phyloP scores from a whole-genome alignment of 2,888 invertebrate species.

The Thecophora atra region DNA sequence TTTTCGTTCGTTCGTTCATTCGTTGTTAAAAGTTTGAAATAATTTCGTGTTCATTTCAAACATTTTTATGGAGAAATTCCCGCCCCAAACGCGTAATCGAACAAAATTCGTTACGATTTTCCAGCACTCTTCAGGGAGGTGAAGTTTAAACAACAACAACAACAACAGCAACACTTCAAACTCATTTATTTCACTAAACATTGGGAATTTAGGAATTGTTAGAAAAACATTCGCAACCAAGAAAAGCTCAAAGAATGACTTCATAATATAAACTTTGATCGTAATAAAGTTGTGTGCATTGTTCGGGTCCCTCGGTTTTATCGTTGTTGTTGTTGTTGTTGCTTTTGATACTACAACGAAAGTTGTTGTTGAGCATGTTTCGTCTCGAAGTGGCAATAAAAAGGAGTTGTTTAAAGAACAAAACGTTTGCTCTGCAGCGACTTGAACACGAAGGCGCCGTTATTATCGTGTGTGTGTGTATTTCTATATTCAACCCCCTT shows the following conservation, averaged over 20 bases:
- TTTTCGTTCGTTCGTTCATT: no score
- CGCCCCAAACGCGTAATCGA: no score
- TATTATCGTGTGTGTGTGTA: constrained; percentile 12
- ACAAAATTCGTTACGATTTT: no score
- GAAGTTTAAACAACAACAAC: no score
- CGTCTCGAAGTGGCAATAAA: constrained; percentile 38
- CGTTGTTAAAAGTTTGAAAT: no score
- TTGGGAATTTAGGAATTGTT: no score
- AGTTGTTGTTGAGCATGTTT: constrained; percentile 22
- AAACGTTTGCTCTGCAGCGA: constrained; percentile 15
- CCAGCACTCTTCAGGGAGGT: no score
- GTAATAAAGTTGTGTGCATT: constrained; percentile 25
- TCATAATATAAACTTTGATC: constrained; percentile 21
- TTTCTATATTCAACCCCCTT: neutral
- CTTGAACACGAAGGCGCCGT: constrained; percentile 37
- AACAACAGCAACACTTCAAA: no score
- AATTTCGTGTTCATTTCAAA: no score
- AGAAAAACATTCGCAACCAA: neutral
- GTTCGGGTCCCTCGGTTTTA: neutral
- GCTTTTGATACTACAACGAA: constrained; percentile 12
- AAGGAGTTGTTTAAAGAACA: constrained; percentile 21
- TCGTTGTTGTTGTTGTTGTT: neutral
- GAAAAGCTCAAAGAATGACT: constrained; percentile 12
- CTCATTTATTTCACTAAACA: no score
- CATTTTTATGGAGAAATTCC: no score